phyloP scores from a whole-genome alignment of 2,113 vertebrate genomes.

The Scophthalmus maximus region DNA sequence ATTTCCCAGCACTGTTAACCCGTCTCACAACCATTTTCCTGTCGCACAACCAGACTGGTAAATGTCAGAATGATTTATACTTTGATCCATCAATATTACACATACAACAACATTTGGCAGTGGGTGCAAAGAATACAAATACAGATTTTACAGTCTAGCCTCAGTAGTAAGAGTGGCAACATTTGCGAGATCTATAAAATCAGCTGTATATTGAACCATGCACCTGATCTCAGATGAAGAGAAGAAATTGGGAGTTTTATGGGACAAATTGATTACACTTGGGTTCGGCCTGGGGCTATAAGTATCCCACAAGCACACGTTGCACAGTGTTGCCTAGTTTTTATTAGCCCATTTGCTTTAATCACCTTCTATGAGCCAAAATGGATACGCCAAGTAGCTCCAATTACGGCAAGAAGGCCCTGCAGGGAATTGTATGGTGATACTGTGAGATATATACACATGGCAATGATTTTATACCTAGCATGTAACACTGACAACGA shows the following conservation, averaged over 20 bases:
- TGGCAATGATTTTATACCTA: constrained; percentile 9
- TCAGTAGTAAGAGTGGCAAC: constrained; percentile 49
- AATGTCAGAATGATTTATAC: constrained; percentile 73
- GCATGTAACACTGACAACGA: constrained; percentile 11
- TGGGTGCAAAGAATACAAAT: constrained; percentile 49
- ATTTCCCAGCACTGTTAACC: constrained; percentile 26
- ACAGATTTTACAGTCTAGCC: constrained; percentile 67
- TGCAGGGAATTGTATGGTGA: constrained; percentile 46
- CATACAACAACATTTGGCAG: constrained; percentile 36
- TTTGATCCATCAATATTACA: constrained; percentile 46
- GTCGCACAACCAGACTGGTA: constrained; percentile 38
- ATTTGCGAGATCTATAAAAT: constrained; percentile 74
- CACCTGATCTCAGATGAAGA: constrained; percentile 73
- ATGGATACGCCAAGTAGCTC: constrained; percentile 61
- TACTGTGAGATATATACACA: constrained; percentile 19
- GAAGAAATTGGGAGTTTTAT: constrained; percentile 76
- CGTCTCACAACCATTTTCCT: constrained; percentile 30
- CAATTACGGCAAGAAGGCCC: constrained; percentile 57
- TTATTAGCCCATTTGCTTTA: constrained; percentile 79
- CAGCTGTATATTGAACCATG: constrained; percentile 51
- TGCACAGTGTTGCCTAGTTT: constrained; percentile 62
- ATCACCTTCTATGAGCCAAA: constrained; percentile 75
- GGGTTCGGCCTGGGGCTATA: constrained; percentile 60
- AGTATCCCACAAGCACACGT: constrained; percentile 53
- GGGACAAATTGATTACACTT: constrained; percentile 76